Evolutionary conservation across 2,888 invertebrate genomes (phyloP).

Genomic region (Cerastoderma edule): DNA sequence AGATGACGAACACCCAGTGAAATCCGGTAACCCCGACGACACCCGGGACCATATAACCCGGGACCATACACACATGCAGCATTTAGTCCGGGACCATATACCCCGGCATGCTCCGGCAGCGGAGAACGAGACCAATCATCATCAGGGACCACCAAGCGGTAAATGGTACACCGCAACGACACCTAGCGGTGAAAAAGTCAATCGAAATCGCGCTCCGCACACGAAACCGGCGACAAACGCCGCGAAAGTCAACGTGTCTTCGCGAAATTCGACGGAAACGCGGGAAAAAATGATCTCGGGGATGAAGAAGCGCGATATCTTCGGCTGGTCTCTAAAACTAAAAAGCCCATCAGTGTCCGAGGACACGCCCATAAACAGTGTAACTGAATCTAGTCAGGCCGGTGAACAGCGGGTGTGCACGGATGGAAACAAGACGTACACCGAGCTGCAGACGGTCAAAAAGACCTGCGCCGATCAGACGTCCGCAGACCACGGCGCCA

Average conservation of each 20-base stretch:
- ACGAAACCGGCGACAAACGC: neutral
- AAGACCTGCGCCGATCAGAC: neutral
- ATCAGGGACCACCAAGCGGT: no score
- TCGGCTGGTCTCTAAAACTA: slow-evolving; percentile 60
- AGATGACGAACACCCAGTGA: slow-evolving; percentile 15
- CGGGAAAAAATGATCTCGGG: slow-evolving; percentile 55
- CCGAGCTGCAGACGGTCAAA: slow-evolving; percentile 59
- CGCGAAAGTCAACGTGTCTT: no score
- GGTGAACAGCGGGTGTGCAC: slow-evolving; percentile 37
- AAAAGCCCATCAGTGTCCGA: slow-evolving; percentile 24
- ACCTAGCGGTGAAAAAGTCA: no score
- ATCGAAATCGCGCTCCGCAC: neutral
- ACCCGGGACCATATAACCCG: no score
- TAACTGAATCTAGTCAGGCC: slow-evolving; percentile 3
- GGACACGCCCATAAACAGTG: neutral
- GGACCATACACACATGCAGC: no score
- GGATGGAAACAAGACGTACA: slow-evolving; percentile 59
- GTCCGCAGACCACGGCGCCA: neutral
- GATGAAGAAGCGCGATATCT: slow-evolving; percentile 55
- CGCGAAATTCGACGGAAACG: no score
- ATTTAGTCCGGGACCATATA: no score
- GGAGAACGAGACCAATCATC: no score
- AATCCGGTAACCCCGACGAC: slow-evolving; percentile 13
- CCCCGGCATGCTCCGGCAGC: no score
- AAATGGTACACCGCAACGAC: no score